Percentiles rank a stretch among this genome's conserved stretches.
Conservation (phyloP, 2,888 invertebrate species). For the Tipula helvola region DNA sequence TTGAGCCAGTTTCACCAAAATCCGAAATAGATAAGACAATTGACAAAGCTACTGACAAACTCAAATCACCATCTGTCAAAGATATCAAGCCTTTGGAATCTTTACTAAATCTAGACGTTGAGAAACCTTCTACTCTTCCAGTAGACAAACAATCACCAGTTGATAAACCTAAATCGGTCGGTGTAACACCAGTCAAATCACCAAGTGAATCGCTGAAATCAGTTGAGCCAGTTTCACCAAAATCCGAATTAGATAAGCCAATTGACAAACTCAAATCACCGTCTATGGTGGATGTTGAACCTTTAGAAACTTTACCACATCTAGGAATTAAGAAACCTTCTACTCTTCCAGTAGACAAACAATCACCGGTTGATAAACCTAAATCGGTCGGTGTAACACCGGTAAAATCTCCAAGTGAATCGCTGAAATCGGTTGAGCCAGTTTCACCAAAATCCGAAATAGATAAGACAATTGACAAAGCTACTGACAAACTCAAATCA, state of each 20-base stretch:
- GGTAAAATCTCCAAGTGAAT: not conserved
- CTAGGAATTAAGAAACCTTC: not conserved
- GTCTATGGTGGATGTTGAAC: not conserved
- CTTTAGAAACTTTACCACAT: not conserved
- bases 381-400: not conserved
- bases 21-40: not conserved
- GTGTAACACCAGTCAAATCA: not conserved
- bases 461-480: too few relatives aligned
- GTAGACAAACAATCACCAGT: not conserved
- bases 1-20: not conserved
- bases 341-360: not conserved
- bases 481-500: too few relatives aligned
- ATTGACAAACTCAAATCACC: not conserved
- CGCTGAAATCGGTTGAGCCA: not conserved
- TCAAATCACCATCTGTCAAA: not conserved
- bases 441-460: too few relatives aligned
- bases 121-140: not conserved
- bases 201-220: not conserved
- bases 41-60: not conserved
- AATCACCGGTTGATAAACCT: not conserved
- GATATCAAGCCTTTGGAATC: not conserved
- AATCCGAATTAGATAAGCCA: not conserved
- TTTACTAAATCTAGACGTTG: not conserved
- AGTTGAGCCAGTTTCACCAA: not conserved
- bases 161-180: not conserved